These are phyloP conservation scores for Linurgus olivaceus DNA, from an alignment of 2,797 vertebrate species.

Conservation along the genomic window DNA sequence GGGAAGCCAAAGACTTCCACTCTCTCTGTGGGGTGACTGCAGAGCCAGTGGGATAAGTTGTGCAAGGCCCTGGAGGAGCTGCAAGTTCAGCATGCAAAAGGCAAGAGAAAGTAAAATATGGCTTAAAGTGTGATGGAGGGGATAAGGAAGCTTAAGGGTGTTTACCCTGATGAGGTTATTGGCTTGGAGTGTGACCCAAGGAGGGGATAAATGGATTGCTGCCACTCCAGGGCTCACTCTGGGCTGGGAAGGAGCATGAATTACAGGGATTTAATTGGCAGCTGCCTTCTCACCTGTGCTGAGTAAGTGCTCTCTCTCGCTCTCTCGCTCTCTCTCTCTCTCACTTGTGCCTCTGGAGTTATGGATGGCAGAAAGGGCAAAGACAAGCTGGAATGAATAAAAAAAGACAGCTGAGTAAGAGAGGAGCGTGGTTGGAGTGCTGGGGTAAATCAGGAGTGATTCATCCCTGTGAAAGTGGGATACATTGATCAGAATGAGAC, in stretches of 20 bases:
- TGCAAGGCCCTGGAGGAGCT: neutral
- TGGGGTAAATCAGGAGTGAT: conserved; percentile 26
- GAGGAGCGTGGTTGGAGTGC: neutral
- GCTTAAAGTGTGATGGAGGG: conserved; percentile 2
- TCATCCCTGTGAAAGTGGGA: neutral
- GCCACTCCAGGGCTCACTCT: conserved; percentile 12
- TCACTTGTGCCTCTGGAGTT: neutral
- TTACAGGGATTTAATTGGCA: conserved; percentile 61
- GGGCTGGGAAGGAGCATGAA: conserved; percentile 42
- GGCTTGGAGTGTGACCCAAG: conserved; percentile 44
- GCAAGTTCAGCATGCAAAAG: neutral
- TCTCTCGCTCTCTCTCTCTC: neutral
- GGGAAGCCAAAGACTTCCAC: neutral
- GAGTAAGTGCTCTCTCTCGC: neutral
- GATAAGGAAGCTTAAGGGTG: conserved; percentile 60
- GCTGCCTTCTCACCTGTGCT: conserved; percentile 32
- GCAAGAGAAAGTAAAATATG: conserved; percentile 37
- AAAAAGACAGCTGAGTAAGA: neutral
- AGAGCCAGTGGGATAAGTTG: neutral
- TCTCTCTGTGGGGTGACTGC: neutral
- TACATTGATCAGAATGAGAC: neutral
- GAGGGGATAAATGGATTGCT: conserved; percentile 52
- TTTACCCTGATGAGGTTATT: conserved; percentile 60
- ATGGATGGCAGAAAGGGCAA: neutral
- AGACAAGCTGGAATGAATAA: conserved; percentile 26